These are phyloP conservation scores for Eulemur rubriventer DNA, from an alignment of 2,797 vertebrate genomes.

Conservation along the genomic window DNA sequence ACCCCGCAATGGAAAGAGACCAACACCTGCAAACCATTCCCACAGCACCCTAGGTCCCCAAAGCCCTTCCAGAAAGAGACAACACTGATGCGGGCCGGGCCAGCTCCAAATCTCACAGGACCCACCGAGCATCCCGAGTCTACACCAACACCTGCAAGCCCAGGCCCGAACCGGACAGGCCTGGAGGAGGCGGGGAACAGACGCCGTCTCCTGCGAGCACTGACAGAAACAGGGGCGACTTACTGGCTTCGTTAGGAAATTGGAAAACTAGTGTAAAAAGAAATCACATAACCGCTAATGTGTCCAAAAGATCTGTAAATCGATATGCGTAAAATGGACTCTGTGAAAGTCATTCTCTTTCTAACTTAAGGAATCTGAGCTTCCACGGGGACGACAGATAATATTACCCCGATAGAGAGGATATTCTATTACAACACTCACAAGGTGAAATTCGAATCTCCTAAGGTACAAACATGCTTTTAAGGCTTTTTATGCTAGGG, in stretches of 20 bases:
- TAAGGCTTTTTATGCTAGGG: conserved; percentile 55
- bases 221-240: not conserved
- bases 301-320: conserved; percentile 68
- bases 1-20: not conserved
- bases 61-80: not conserved
- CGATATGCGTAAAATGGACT: conserved; percentile 60
- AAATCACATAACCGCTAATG: conserved; percentile 63
- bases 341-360: conserved; percentile 71
- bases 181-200: not conserved
- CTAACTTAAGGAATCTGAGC: conserved; percentile 72
- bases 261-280: conserved; percentile 52
- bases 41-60: not conserved
- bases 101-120: not conserved
- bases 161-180: not conserved
- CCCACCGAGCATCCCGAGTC: not conserved
- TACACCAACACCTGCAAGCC: not conserved
- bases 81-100: not conserved
- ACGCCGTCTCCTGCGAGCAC: not conserved
- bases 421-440: conserved; percentile 61
- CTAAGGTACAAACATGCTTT: conserved; percentile 44
- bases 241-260: not conserved
- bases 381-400: conserved; percentile 37
- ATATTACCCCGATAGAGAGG: conserved; percentile 35
- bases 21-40: not conserved
- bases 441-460: conserved; percentile 64